Conservation (phyloP, 2,113 vertebrate genomes). For the Fregetta grallaria region DNA sequence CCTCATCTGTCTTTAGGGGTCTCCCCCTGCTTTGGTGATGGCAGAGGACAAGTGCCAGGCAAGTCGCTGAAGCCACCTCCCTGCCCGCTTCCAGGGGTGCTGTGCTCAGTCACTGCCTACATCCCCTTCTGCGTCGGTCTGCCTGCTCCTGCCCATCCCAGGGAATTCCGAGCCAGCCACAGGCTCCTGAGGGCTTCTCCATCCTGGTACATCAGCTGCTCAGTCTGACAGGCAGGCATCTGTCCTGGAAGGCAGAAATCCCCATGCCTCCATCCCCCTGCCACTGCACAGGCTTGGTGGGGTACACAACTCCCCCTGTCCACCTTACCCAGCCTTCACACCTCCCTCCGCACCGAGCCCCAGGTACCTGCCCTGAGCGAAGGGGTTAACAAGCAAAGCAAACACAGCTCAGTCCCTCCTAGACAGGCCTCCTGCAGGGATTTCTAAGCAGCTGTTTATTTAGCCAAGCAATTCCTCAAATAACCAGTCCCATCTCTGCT, state of each 20-base stretch:
- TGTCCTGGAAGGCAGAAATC: neutral
- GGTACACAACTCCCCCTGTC: neutral
- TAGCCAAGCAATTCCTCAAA: conserved; percentile 25
- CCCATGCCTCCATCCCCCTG: neutral
- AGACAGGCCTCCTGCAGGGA: neutral
- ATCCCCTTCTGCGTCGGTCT: fast-evolving
- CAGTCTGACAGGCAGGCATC: neutral
- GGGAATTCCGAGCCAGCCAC: neutral
- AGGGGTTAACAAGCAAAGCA: conserved; percentile 21
- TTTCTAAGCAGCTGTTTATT: conserved; percentile 28
- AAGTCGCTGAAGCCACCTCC: neutral
- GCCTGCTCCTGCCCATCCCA: neutral
- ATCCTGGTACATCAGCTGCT: neutral
- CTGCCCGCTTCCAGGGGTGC: neutral
- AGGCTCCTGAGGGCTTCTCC: neutral
- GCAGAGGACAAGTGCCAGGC: neutral
- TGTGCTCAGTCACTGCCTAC: neutral
- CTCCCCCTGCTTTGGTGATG: neutral
- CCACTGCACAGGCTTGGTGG: neutral
- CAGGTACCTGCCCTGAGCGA: neutral
- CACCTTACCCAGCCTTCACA: neutral
- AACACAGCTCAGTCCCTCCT: neutral
- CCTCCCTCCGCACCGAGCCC: fast-evolving
- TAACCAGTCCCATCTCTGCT: neutral
- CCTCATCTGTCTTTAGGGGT: neutral